Evolutionary conservation across 2,888 invertebrate species (phyloP).

Genomic region (Mesorhabditis spiculigera): DNA sequence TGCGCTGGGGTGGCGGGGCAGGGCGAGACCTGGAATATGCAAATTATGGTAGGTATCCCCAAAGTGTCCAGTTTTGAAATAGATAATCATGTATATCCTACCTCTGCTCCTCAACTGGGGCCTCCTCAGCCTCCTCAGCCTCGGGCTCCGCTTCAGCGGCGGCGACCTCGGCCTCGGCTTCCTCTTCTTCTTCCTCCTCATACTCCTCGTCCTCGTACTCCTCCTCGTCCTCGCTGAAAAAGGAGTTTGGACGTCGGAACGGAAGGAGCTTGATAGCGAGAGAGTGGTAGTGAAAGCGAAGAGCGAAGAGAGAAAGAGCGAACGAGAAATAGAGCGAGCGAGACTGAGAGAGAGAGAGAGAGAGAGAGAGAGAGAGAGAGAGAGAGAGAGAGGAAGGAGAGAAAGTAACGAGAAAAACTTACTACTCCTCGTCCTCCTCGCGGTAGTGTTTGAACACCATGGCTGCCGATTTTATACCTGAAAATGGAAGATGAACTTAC

Average conservation of each 20-base stretch:
- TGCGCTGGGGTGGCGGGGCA: conserved; percentile 41
- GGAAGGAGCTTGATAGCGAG: background rate
- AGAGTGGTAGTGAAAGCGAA: too few species aligned
- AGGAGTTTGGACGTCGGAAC: background rate
- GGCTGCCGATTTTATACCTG: background rate
- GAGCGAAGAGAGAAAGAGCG: too few species aligned
- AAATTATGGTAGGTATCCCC: background rate
- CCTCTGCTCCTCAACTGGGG: conserved; percentile 26
- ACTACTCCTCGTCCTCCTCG: conserved; percentile 6
- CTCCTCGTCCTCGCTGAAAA: conserved; percentile 6
- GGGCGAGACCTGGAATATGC: background rate
- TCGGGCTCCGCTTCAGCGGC: background rate
- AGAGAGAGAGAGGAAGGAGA: too few species aligned
- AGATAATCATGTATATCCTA: background rate
- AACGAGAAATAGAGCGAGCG: too few species aligned
- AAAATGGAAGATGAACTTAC: background rate
- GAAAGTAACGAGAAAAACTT: background rate
- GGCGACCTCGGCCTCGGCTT: conserved; percentile 3
- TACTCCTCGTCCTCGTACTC: conserved; percentile 1
- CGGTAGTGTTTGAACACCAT: conserved; percentile 4
- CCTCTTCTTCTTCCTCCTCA: background rate
- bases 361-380: too few species aligned
- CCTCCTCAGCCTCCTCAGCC: conserved; percentile 5
- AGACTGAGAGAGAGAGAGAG: too few species aligned
- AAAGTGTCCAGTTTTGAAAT: background rate